Conservation (phyloP, 2,888 invertebrate species). For the Drosophila lutescens region DNA sequence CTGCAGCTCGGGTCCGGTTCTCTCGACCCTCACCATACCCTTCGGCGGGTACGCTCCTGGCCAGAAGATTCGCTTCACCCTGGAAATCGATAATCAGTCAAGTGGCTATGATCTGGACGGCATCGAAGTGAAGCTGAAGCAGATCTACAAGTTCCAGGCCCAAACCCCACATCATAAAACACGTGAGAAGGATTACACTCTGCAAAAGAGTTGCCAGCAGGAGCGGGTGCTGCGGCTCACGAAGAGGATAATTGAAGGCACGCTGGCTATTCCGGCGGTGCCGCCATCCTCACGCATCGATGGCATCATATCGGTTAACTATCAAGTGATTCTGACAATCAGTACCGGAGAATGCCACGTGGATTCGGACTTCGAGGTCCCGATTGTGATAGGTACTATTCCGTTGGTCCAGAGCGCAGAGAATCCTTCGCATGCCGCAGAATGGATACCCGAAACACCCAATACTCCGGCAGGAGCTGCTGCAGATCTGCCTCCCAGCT, state of each 20-base stretch:
- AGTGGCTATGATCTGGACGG: conserved; percentile 80
- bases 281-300: conserved; percentile 59
- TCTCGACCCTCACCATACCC: conserved; percentile 84
- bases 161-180: conserved; percentile 46
- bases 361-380: conserved; percentile 50
- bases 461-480: conserved; percentile 51
- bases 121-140: conserved; percentile 54
- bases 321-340: conserved; percentile 50
- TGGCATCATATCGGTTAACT: conserved; percentile 57
- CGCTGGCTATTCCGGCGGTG: conserved; percentile 60
- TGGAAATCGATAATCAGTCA: conserved; percentile 90
- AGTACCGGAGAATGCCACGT: conserved; percentile 47
- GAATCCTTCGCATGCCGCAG: conserved; percentile 47
- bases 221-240: conserved; percentile 58
- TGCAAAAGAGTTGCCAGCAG: conserved; percentile 35
- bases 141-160: conserved; percentile 58
- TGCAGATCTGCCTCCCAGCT: conserved; percentile 67
- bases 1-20: conserved; percentile 62
- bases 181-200: conserved; percentile 26
- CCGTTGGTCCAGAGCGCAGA: conserved; percentile 66
- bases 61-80: conserved; percentile 87
- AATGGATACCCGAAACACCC: conserved; percentile 69
- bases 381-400: conserved; percentile 73
- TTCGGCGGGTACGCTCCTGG: conserved; percentile 90
- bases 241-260: conserved; percentile 56